Conservation (phyloP, 2,888 invertebrate species). For the Margaritifera margaritifera region DNA sequence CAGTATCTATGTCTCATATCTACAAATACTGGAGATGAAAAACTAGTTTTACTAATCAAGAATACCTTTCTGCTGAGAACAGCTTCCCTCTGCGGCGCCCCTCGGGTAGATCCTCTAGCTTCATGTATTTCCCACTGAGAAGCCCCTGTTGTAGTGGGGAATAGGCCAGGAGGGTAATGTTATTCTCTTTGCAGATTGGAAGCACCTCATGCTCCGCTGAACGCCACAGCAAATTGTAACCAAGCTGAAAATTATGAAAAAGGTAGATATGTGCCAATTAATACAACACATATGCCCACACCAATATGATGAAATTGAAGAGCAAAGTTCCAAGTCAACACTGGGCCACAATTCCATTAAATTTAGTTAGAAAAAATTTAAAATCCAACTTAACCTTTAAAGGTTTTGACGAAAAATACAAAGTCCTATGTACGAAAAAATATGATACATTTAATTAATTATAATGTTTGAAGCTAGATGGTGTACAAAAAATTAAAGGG, state of each 20-base stretch:
- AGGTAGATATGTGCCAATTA: no score
- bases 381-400: no score
- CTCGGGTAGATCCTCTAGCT: constrained; percentile 60
- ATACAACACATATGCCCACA: neutral
- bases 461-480: no score
- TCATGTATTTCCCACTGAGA: constrained; percentile 61
- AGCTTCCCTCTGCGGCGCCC: constrained; percentile 64
- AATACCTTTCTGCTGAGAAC: constrained; percentile 59
- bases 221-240: constrained; percentile 68
- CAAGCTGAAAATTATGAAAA: constrained; percentile 49
- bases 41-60: neutral
- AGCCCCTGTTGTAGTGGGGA: constrained; percentile 70
- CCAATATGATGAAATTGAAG: no score
- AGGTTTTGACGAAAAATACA: no score
- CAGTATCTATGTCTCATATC: no score
- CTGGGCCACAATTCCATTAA: no score
- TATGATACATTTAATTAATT: no score
- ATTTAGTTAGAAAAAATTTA: no score
- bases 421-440: no score
- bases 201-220: constrained; percentile 63
- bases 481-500: no score
- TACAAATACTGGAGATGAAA: neutral
- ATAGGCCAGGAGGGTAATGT: constrained; percentile 64
- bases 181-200: constrained; percentile 55
- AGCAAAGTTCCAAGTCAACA: no score